Evolutionary conservation across 2,113 vertebrate species (phyloP).

Genomic region (Lagopus leucura): DNA sequence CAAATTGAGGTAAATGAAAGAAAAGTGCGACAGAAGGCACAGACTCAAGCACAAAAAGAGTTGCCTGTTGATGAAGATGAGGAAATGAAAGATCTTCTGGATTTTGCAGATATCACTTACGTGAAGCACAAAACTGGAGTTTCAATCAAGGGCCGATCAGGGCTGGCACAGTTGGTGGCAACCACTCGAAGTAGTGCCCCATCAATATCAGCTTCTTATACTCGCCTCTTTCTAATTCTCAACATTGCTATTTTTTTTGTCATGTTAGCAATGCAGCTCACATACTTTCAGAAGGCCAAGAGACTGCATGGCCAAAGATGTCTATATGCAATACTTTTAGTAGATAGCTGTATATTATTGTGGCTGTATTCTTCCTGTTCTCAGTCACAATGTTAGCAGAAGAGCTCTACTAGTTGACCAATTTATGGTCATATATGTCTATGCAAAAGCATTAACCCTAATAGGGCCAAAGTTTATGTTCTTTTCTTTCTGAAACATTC

Average conservation of each 20-base stretch:
- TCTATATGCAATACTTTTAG: constrained; percentile 90
- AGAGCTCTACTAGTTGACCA: constrained; percentile 43
- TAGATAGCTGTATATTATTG: constrained; percentile 92
- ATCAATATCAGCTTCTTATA: constrained; percentile 85
- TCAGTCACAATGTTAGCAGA: constrained; percentile 87
- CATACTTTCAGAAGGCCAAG: constrained; percentile 88
- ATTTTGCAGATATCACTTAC: constrained; percentile 85
- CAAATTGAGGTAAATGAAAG: constrained; percentile 93
- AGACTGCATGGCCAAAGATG: constrained; percentile 91
- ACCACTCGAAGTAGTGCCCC: constrained; percentile 76
- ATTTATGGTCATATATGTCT: constrained; percentile 66
- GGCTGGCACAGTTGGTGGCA: constrained; percentile 78
- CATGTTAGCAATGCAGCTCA: constrained; percentile 90
- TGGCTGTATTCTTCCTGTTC: constrained; percentile 96
- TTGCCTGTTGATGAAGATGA: constrained; percentile 86
- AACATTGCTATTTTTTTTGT: constrained; percentile 96
- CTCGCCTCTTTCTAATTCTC: constrained; percentile 91
- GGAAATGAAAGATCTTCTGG: constrained; percentile 90
- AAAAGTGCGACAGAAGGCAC: constrained; percentile 86
- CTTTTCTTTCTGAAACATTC: constrained; percentile 55
- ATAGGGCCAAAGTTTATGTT: constrained; percentile 61
- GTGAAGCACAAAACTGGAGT: constrained; percentile 80
- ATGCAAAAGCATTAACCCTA: constrained; percentile 67
- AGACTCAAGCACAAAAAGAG: constrained; percentile 87
- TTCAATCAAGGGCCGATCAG: constrained; percentile 77